Base-by-base conservation (phyloP, 2,888 invertebrate genomes). In the Mythimna albipuncta region DNA sequence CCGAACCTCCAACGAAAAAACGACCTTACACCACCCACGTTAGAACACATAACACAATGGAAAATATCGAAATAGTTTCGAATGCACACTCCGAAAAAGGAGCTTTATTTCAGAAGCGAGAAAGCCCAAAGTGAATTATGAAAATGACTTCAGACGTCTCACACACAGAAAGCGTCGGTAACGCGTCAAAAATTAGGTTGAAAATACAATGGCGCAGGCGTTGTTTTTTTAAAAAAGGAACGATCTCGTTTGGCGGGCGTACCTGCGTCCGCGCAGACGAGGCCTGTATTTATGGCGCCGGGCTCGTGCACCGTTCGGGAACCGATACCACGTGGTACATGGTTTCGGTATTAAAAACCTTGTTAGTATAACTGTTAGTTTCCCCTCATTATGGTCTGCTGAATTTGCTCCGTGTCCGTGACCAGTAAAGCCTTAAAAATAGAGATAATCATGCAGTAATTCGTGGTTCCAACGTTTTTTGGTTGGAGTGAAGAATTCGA, bases 231-330 rank as follows among this genome's bases (percentile, higher is more conserved):
- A 86, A 91, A 94, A 94, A 94, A 94, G 94, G 92, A 93, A 88
- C 92, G 91, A 94, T 95, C 95, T 96, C 91, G 95, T 95, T 96
- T 96, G 95, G 94, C 95, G 93, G 94, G 94, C 95, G 95, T 94
- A 96, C 96, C 95, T 96, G 95, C 94, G 95, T 93, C 86, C 87
- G 93, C 94, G 94, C 95, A 92, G 95, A 94, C 93, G 93, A 93
- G 93, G 90, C 90, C 94, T 94, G 95, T 96, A 96, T 96, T 96
- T 96, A 96, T 95, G 96, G 96, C 96, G 96, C 96, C 95, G 90
- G 91, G 88, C 89, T 90, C 90, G 91, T 90, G 89, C 91, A 91
- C 90, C 89, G 90, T 89, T 89, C 88, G 88, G 90, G 88, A 90
- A 89, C 88, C 88, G 79, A 91, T 88, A 92, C 92, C 94, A 94